phyloP scores from a whole-genome alignment of 2,113 vertebrate genomes.

The Tangachromis dhanisi region DNA sequence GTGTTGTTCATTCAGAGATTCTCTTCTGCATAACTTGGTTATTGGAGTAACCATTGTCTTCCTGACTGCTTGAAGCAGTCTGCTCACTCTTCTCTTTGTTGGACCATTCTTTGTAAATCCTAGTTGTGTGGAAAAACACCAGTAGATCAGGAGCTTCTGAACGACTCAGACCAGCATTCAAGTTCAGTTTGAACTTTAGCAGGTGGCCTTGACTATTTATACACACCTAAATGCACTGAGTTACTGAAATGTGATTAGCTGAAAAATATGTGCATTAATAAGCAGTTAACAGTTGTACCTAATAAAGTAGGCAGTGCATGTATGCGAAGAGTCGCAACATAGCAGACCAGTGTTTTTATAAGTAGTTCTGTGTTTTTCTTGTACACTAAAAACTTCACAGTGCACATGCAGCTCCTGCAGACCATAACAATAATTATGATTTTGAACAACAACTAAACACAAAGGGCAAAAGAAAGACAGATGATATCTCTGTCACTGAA shows the following conservation, averaged over 20 bases:
- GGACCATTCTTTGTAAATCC: neutral
- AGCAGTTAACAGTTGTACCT: neutral
- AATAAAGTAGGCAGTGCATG: neutral
- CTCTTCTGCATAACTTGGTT: neutral
- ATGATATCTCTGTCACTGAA: neutral
- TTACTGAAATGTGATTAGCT: neutral
- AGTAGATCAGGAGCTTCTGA: neutral
- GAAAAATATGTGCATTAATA: neutral
- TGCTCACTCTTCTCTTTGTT: neutral
- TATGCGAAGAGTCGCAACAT: neutral
- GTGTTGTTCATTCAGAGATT: neutral
- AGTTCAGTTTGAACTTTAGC: neutral
- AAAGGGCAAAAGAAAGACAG: neutral
- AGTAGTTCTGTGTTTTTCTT: neutral
- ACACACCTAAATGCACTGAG: neutral
- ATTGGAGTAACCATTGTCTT: neutral
- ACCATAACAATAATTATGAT: neutral
- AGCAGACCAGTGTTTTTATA: neutral
- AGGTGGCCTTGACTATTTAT: neutral
- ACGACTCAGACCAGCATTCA: neutral
- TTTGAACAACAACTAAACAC: neutral
- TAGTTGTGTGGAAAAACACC: neutral
- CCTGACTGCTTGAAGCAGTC: neutral
- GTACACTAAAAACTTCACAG: neutral
- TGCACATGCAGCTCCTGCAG: neutral